Conservation (phyloP, 1,140 invertebrate species). For the Helicoverpa zea region DNA sequence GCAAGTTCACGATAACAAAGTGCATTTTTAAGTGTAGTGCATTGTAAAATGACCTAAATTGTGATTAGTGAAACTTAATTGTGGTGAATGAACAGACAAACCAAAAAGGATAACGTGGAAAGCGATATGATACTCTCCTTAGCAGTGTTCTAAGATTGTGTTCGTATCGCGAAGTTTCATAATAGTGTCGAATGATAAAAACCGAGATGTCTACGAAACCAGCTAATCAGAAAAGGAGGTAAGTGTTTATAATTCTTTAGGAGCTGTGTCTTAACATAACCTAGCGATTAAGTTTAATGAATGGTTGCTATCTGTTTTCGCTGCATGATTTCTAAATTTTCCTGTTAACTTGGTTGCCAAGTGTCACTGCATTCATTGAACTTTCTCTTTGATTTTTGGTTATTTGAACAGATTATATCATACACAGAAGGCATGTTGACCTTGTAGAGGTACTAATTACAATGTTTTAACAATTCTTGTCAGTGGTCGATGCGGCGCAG, state of each 20-base stretch:
- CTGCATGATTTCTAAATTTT: slow-evolving; percentile 30
- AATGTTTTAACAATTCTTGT: background rate
- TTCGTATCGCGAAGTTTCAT: slow-evolving; percentile 82
- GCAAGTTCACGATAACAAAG: slow-evolving; percentile 83
- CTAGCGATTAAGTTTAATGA: background rate
- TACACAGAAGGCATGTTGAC: background rate
- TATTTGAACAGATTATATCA: slow-evolving; percentile 25
- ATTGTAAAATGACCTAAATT: slow-evolving; percentile 83
- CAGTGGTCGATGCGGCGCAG: background rate
- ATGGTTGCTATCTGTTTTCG: background rate
- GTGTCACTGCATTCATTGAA: slow-evolving; percentile 38
- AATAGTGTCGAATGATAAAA: slow-evolving; percentile 80
- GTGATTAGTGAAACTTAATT: slow-evolving; percentile 73
- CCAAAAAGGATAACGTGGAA: slow-evolving; percentile 65
- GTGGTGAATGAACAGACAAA: slow-evolving; percentile 67
- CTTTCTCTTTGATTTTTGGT: slow-evolving; percentile 50
- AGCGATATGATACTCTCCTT: slow-evolving; percentile 86
- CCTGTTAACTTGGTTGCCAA: slow-evolving; percentile 41
- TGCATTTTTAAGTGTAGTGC: slow-evolving; percentile 81
- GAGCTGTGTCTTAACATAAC: slow-evolving; percentile 31
- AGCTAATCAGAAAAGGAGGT: slow-evolving; percentile 82
- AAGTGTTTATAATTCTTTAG: slow-evolving; percentile 57
- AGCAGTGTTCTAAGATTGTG: slow-evolving; percentile 87
- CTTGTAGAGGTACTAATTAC: background rate
- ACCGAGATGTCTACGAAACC: slow-evolving; percentile 82